Base-by-base conservation (phyloP, 2,797 vertebrate genomes). In the Setipinna tenuifilis region DNA sequence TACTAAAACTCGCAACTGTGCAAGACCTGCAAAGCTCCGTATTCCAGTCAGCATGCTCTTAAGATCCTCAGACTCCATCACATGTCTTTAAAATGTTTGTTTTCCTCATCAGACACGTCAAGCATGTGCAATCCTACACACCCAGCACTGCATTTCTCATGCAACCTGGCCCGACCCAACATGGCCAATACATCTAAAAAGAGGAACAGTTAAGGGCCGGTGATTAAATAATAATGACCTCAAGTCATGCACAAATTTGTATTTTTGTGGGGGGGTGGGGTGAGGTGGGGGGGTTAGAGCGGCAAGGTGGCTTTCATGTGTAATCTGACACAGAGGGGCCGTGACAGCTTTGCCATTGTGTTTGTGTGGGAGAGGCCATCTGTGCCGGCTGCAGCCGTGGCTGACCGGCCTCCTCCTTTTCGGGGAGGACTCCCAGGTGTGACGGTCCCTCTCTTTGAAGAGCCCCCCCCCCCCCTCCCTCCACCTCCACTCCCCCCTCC, bases 361-460 rank as follows among this genome's bases (percentile, higher is more conserved):
- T 71, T 89, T 83, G 82, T 88, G 88, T 71, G 92, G 92, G 93
- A 90, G 87, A 92, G 93, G 91, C 94, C 92, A 92, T 94, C 93
- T 95, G 93, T 89, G 87, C 75, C 35, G 87, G 84, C 50, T 54
- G 9, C 31, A 48, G 89, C 89, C 85, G 84, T 88, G 89, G 91
- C 92, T 93, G 93, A 9, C 50, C 93, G 93, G 93, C 93, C 89
- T 90, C 88, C 92, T 92, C 91, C 65, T 85, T 87, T 87, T 90
- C 90, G 93, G 91, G 93, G 90, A 90, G 91, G 90, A 86, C 85
- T 94, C 93, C 94, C 94, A 95, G 94, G 93, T 95, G 93, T 94
- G 92, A 92, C 90, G 87, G 81, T 62, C 71, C 35, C 71, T 54
- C 31, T 44, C 91, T 92, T 92, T 94, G 93, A 94, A 91, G 90